Evolutionary conservation across 1,140 invertebrate genomes (phyloP), one percentile per base, ranked within the genome.

Genomic region (Rhopalosiphum padi): DNA sequence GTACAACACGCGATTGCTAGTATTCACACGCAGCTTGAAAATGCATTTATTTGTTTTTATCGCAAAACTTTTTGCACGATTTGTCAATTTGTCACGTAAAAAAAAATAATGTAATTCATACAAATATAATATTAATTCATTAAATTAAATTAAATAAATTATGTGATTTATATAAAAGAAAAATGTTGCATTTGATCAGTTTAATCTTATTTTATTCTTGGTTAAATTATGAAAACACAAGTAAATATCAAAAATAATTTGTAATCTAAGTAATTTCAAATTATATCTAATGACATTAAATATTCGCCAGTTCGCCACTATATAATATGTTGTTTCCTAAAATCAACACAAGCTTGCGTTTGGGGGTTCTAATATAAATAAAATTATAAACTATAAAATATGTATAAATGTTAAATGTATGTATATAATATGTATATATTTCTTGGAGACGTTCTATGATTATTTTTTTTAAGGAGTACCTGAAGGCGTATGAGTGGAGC

Each of bases 1-100:
- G 22, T 35, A 89, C n/a, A 55, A 43, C 88, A 89, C 88, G 88
- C 88, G 88, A 89, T 55, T 55, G 51, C n/a, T 89, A 53, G 41
- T 48, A 55, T 89, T 89, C 51, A 53, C 51, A 89, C 51, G 88
- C 88, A 89, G 35, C 48, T 37, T 53, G n/a, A 41, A 89, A 89
- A 37, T 55, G 51, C 51, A 55, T 89, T 89, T 89, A 89, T 89
- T 89, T 55, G 35, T 89, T 89, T 89, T 55, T 89, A 89, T 89
- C 88, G 88, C 22, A 53, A 90, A 90, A 90, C 37, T 90, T 87
- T 90, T 90, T 41, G 88, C 88, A 90, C 88, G 88, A 90, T 55
- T 90, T 90, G 48, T 87, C 85, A 87, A 87, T 53, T 53, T 55
- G 35, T 90, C 35, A 55, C 22, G 35, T 55, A 25, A 53, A 90